Conservation (phyloP, 2,113 vertebrate species). For the Gopherus flavomarginatus region DNA sequence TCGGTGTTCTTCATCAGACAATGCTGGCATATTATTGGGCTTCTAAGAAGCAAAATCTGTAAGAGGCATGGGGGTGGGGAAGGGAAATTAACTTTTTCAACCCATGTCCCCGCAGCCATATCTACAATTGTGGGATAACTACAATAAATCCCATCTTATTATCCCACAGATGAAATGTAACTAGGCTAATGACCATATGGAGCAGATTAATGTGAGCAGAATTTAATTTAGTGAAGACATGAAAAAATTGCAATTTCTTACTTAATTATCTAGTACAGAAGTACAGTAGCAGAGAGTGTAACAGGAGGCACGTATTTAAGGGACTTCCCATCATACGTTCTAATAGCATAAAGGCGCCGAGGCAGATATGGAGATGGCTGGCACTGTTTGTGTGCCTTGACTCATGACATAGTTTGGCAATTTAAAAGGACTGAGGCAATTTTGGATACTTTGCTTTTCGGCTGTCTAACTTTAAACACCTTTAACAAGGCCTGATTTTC, state of each 20-base stretch:
- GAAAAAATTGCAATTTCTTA: conserved; percentile 18
- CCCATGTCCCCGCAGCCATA: background rate
- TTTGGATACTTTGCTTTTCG: background rate
- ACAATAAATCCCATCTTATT: conserved; percentile 64
- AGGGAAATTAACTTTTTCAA: conserved; percentile 43
- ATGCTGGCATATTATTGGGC: background rate
- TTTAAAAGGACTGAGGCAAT: background rate
- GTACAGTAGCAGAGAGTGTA: conserved; percentile 10
- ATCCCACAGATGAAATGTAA: conserved; percentile 50
- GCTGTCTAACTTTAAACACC: background rate
- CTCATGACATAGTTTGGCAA: background rate
- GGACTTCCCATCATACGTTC: background rate
- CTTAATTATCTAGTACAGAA: conserved; percentile 57
- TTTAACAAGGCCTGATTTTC: background rate
- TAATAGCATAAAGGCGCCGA: background rate
- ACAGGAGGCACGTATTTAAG: conserved; percentile 42
- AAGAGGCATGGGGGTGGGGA: background rate
- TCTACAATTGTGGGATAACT: conserved; percentile 50
- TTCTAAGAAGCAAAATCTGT: background rate
- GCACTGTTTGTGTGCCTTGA: accelerated
- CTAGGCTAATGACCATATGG: conserved; percentile 65
- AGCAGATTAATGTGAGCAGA: conserved; percentile 55
- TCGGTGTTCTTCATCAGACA: background rate
- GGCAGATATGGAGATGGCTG: background rate
- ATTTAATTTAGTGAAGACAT: conserved; percentile 54